phyloP scores from a whole-genome alignment of 1,140 invertebrate species.

The Mylabris phalerata region DNA sequence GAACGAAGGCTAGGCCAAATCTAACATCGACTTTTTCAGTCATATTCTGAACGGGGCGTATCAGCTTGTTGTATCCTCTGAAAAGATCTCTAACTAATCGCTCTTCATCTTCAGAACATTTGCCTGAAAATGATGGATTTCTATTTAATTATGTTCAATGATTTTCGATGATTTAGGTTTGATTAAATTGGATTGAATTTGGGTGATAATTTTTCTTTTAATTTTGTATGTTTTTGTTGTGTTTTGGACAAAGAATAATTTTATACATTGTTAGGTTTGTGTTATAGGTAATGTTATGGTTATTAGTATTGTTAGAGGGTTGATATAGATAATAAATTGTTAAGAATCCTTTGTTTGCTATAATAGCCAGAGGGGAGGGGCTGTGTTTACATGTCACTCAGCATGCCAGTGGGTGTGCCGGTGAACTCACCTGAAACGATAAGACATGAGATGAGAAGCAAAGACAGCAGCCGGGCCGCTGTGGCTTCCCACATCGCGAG shows the following conservation, averaged over 20 bases:
- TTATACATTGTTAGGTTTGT: no score
- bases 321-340: background rate
- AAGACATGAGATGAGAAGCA: conserved; percentile 30
- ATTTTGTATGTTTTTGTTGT: no score
- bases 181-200: no score
- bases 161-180: no score
- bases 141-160: no score
- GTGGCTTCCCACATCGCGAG: conserved; percentile 31
- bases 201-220: no score
- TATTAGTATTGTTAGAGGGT: no score
- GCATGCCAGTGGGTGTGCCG: conserved; percentile 36
- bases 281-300: no score
- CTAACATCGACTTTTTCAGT: conserved; percentile 93
- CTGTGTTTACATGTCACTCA: conserved; percentile 40
- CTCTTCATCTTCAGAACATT: conserved; percentile 91
- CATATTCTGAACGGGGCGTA: conserved; percentile 96
- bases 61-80: conserved; percentile 97
- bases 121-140: conserved; percentile 44
- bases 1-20: conserved; percentile 95
- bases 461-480: conserved; percentile 24
- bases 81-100: conserved; percentile 93
- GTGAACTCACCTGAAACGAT: conserved; percentile 34
- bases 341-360: conserved; percentile 34
- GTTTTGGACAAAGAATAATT: no score
- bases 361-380: conserved; percentile 34